phyloP scores from a whole-genome alignment of 2,113 vertebrate species.

The Lichenostomus cassidix region DNA sequence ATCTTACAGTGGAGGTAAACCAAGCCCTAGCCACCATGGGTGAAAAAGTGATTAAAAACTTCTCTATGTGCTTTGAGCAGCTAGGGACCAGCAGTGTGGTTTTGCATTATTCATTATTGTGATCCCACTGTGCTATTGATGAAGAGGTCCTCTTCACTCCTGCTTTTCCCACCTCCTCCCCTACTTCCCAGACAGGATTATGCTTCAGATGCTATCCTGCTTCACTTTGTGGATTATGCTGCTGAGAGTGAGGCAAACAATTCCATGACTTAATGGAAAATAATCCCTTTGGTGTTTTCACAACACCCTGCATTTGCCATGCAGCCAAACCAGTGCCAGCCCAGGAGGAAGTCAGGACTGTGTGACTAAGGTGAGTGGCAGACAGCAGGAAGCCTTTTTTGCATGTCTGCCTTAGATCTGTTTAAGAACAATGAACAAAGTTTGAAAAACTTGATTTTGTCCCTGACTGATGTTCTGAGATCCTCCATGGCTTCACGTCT shows the following conservation, averaged over 20 bases:
- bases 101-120: background rate
- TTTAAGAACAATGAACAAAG: background rate
- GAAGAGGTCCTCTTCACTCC: background rate
- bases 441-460: background rate
- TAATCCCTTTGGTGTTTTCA: background rate
- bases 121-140: background rate
- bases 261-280: background rate
- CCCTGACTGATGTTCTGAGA: background rate
- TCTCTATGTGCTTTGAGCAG: background rate
- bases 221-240: background rate
- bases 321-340: background rate
- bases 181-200: background rate
- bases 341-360: background rate
- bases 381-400: background rate
- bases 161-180: background rate
- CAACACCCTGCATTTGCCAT: background rate
- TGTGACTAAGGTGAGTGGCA: background rate
- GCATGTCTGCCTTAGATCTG: background rate
- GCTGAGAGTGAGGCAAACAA: background rate
- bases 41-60: background rate
- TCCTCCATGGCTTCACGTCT: background rate
- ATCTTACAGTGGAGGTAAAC: background rate
- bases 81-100: background rate
- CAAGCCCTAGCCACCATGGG: background rate
- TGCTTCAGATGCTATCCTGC: background rate